Percentiles rank a stretch among this genome's conserved stretches.
Conservation (phyloP, 2,113 vertebrate genomes). For the Trematocara variabile region DNA sequence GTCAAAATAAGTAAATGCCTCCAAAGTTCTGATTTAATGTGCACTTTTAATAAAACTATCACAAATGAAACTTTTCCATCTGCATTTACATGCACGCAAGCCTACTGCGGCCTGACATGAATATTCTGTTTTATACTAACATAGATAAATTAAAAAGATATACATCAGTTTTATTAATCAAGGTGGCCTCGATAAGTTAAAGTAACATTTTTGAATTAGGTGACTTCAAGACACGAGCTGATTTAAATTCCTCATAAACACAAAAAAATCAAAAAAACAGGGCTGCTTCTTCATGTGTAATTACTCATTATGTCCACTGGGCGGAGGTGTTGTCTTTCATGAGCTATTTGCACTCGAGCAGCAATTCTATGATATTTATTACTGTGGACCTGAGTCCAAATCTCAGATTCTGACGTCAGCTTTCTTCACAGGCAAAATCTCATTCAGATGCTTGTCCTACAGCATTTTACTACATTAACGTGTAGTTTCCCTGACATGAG, state of each 20-base stretch:
- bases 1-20: background rate
- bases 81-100: background rate
- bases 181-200: background rate
- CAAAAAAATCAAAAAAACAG: background rate
- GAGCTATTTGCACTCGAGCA: background rate
- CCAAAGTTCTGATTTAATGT: background rate
- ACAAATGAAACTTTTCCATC: background rate
- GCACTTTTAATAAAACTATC: background rate
- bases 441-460: rapidly evolving
- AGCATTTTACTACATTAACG: background rate
- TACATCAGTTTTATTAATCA: background rate
- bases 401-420: background rate
- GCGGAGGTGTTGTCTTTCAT: background rate
- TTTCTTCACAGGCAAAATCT: background rate
- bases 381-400: background rate
- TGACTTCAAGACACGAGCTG: background rate
- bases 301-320: background rate
- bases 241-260: background rate
- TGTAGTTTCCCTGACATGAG: background rate
- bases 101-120: background rate
- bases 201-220: background rate
- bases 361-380: background rate
- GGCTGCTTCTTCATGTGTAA: background rate
- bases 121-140: background rate
- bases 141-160: background rate